Percentiles rank a stretch among this genome's conserved stretches.
Evolutionary conservation across 2,113 vertebrate species (phyloP).

Genomic region (Crocuta crocuta): DNA sequence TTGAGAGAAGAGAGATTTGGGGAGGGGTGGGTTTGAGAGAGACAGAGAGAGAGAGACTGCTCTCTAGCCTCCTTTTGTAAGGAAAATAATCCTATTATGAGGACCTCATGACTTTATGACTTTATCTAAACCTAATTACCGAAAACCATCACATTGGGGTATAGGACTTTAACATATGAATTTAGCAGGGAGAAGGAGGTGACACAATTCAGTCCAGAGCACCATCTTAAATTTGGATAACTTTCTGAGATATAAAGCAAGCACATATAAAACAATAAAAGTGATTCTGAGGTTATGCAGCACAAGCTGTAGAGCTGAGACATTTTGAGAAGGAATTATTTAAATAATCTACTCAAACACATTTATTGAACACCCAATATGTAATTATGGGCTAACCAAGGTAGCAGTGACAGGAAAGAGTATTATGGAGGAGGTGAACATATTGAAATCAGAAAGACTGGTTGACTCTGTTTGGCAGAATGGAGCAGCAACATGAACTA

Average conservation of each 20-base stretch:
- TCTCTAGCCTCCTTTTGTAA: background rate
- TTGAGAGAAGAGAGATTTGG: background rate
- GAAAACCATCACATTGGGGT: background rate
- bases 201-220: background rate
- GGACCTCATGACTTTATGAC: background rate
- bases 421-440: background rate
- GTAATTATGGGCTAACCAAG: background rate
- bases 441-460: background rate
- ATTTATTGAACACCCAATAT: background rate
- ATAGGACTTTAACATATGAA: background rate
- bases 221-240: background rate
- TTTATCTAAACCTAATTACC: background rate
- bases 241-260: background rate
- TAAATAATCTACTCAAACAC: background rate
- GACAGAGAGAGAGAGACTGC: background rate
- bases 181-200: no score
- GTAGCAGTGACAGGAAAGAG: fast-evolving
- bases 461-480: background rate
- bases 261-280: background rate
- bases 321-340: background rate
- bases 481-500: background rate
- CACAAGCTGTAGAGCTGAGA: background rate
- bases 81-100: background rate
- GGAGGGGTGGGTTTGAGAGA: background rate
- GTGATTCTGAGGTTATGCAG: background rate